phyloP scores from a whole-genome alignment of 2,113 vertebrate genomes.

The Esox niger region DNA sequence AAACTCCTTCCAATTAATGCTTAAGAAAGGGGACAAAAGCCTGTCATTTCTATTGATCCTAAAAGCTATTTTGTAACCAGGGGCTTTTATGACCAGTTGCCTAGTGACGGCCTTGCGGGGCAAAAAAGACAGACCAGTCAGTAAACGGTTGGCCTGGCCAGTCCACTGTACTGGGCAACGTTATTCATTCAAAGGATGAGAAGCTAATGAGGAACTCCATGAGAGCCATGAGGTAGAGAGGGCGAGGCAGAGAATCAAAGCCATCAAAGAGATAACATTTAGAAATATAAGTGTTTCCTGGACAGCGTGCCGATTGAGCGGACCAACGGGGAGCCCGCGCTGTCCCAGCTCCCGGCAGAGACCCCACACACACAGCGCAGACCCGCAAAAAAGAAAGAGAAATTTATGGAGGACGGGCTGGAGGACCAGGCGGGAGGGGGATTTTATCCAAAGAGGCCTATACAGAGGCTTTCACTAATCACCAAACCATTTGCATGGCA shows the following conservation, averaged over 20 bases:
- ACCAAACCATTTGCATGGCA: constrained; percentile 58
- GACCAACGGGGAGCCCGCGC: constrained; percentile 58
- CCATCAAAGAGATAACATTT: constrained; percentile 72
- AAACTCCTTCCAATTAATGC: constrained; percentile 69
- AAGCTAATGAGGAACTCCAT: constrained; percentile 70
- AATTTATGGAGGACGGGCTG: constrained; percentile 63
- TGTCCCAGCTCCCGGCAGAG: constrained; percentile 61
- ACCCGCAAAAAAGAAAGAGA: constrained; percentile 72
- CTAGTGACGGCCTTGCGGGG: constrained; percentile 64
- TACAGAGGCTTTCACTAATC: constrained; percentile 70
- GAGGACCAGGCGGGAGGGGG: constrained; percentile 47
- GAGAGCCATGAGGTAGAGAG: constrained; percentile 38
- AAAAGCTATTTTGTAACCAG: constrained; percentile 67
- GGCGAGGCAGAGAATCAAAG: constrained; percentile 2
- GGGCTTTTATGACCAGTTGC: constrained; percentile 69
- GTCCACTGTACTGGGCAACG: constrained; percentile 61
- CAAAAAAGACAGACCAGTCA: constrained; percentile 41
- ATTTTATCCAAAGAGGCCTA: constrained; percentile 49
- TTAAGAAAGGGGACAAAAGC: constrained; percentile 66
- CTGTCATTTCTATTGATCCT: constrained; percentile 65
- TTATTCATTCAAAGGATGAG: constrained; percentile 74
- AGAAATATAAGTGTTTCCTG: constrained; percentile 64
- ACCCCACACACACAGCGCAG: constrained; percentile 65
- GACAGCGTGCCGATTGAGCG: constrained; percentile 52
- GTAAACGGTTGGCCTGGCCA: constrained; percentile 24